Percentiles rank a stretch among this genome's conserved stretches.
Conservation (phyloP, 2,888 invertebrate genomes). For the Azorinus chamasolen region DNA sequence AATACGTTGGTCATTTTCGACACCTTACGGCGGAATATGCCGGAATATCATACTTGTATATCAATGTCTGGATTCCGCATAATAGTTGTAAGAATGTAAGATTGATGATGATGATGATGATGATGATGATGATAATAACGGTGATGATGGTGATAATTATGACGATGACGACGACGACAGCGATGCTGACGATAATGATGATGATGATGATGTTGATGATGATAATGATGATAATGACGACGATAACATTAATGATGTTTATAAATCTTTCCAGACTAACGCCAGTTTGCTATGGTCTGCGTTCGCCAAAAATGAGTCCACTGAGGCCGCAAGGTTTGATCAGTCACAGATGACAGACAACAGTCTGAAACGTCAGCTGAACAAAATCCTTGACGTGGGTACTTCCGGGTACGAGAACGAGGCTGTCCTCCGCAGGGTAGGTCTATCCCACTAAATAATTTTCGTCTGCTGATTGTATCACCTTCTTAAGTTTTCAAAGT, state of each 20-base stretch:
- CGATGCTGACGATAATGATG: not conserved
- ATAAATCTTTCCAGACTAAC: constrained; percentile 37
- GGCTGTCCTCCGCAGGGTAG: constrained; percentile 33
- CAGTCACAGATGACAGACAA: constrained; percentile 27
- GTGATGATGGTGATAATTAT: too few relatives aligned
- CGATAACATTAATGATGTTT: too few relatives aligned
- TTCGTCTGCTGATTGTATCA: too few relatives aligned
- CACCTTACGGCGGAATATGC: too few relatives aligned
- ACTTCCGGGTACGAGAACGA: constrained; percentile 44
- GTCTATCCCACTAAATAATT: too few relatives aligned
- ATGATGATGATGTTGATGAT: constrained; percentile 3
- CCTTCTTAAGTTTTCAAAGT: too few relatives aligned
- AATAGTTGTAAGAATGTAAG: too few relatives aligned
- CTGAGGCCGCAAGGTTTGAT: constrained; percentile 31
- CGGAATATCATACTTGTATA: too few relatives aligned
- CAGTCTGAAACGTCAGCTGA: constrained; percentile 41
- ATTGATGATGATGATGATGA: constrained; percentile 3
- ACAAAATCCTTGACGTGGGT: constrained; percentile 51
- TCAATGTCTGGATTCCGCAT: too few relatives aligned
- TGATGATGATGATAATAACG: not conserved
- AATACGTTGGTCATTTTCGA: not conserved
- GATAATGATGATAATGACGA: too few relatives aligned
- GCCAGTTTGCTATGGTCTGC: constrained; percentile 33
- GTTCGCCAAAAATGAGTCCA: constrained; percentile 41
- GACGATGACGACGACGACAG: too few relatives aligned